A percentile compares a stretch with the other conserved stretches of the same genome.
Evolutionary conservation across 2,113 vertebrate genomes (phyloP).

Genomic region (Toxostoma redivivum): DNA sequence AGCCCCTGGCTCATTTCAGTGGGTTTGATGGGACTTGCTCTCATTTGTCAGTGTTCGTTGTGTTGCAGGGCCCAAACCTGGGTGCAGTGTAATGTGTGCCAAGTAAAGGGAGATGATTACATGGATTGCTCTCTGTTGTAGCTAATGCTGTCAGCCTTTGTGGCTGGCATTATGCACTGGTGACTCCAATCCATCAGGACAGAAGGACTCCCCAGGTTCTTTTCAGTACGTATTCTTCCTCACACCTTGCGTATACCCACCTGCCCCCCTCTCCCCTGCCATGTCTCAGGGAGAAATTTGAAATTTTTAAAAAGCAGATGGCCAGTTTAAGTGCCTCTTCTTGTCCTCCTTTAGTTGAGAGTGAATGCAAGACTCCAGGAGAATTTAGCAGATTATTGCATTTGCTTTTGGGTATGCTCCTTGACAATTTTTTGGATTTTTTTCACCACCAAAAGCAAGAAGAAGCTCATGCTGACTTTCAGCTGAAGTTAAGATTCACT

Average conservation of each 20-base stretch:
- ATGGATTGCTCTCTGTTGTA: not conserved
- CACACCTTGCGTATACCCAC: no score
- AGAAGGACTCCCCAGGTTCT: not conserved
- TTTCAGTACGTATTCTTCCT: not conserved
- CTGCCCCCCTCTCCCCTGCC: accelerated
- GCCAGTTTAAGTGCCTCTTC: not conserved
- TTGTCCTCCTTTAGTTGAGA: not conserved
- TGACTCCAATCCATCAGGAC: not conserved
- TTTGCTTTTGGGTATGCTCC: not conserved
- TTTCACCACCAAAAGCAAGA: not conserved
- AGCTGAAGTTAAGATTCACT: not conserved
- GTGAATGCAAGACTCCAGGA: not conserved
- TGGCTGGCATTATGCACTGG: accelerated
- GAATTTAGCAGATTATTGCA: not conserved
- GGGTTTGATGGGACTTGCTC: not conserved
- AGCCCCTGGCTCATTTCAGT: not conserved
- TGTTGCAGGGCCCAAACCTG: not conserved
- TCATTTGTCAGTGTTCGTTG: not conserved
- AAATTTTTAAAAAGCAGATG: not conserved
- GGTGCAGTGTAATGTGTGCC: not conserved
- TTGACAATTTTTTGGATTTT: not conserved
- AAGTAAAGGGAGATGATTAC: not conserved
- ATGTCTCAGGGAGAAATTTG: not conserved
- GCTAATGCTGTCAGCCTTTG: not conserved
- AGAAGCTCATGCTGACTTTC: not conserved